These are phyloP conservation scores for Silurus aristotelis DNA, from an alignment of 2,797 vertebrate genomes.

Conservation along the genomic window DNA sequence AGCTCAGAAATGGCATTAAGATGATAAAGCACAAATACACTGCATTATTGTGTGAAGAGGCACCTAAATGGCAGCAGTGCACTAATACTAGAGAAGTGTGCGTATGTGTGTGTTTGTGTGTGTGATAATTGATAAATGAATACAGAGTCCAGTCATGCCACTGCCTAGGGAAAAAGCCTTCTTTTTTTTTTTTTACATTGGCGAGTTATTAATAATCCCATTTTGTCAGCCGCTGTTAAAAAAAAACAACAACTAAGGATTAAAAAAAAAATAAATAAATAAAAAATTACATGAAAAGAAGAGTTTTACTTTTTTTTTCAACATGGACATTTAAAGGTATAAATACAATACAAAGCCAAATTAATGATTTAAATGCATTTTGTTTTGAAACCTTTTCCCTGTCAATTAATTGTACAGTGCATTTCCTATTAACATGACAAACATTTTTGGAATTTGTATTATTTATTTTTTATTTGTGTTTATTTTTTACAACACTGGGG, in stretches of 20 bases:
- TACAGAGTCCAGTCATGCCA: conserved; percentile 6
- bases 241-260: background rate
- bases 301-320: no score
- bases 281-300: background rate
- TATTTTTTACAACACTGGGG: no score
- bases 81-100: background rate
- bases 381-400: background rate
- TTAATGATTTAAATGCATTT: background rate
- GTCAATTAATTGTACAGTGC: background rate
- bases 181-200: background rate
- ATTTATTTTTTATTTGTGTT: background rate
- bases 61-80: background rate
- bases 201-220: conserved; percentile 6
- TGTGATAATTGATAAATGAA: conserved; percentile 11
- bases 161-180: background rate
- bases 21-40: background rate
- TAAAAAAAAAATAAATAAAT: background rate
- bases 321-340: background rate
- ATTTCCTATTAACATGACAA: background rate
- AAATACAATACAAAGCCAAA: background rate
- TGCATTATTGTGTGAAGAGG: background rate
- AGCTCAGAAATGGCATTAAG: background rate
- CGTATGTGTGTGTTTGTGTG: background rate
- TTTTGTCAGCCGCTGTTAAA: conserved; percentile 1
- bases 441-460: background rate